These are phyloP conservation scores for Carabus problematicus DNA, from an alignment of 2,888 invertebrate genomes.

Conservation along the genomic window DNA sequence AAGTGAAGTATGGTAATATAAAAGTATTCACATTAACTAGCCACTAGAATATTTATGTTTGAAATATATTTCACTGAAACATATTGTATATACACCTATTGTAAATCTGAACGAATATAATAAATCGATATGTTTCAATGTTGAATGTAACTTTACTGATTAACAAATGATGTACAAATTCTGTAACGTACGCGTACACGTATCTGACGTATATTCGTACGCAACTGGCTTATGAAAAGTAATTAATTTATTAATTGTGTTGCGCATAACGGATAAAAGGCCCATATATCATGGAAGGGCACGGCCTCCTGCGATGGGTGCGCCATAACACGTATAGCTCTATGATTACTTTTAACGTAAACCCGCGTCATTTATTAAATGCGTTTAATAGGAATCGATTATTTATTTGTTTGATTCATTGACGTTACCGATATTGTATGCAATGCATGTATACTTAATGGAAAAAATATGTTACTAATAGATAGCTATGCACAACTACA, in stretches of 20 bases:
- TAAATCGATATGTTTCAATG: no score
- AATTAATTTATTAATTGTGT: slow-evolving; percentile 42
- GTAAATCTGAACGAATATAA: no score
- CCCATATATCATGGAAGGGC: slow-evolving; percentile 34
- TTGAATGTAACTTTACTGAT: no score
- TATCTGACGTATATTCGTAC: background rate
- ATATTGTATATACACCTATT: no score
- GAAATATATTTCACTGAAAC: no score
- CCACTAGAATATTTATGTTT: no score
- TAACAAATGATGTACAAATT: no score
- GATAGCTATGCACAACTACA: no score
- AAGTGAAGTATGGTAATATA: no score
- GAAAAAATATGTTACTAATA: no score
- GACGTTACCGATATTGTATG: background rate
- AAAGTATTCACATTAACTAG: no score
- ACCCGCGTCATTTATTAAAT: slow-evolving; percentile 26
- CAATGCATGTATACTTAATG: background rate
- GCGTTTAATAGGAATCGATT: slow-evolving; percentile 32
- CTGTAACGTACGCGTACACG: no score
- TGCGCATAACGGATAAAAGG: slow-evolving; percentile 34
- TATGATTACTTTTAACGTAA: slow-evolving; percentile 29
- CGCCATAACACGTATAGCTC: slow-evolving; percentile 17
- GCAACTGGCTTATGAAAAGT: slow-evolving; percentile 34
- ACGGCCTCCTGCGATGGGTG: slow-evolving; percentile 37
- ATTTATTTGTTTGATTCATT: slow-evolving; percentile 25